Evolutionary conservation across 2,797 vertebrate genomes (phyloP).

Genomic region (Bothrops alternatus): DNA sequence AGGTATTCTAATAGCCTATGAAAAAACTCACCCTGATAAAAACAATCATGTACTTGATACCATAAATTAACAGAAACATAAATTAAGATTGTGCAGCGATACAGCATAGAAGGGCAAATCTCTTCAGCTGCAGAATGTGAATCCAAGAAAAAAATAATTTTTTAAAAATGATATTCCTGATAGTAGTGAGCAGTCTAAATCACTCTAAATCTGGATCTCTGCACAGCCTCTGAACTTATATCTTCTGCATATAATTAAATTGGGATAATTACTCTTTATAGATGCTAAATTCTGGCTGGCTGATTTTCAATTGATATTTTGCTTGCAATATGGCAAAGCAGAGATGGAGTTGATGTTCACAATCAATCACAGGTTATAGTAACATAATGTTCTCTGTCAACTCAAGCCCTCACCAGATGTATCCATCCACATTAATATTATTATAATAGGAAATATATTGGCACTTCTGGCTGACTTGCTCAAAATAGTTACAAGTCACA

Average conservation of each 20-base stretch:
- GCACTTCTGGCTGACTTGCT: background rate
- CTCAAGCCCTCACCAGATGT: background rate
- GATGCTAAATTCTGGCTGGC: background rate
- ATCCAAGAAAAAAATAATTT: background rate
- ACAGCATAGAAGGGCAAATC: background rate
- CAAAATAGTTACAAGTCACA: background rate
- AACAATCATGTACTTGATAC: too few relatives aligned
- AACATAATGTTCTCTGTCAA: background rate
- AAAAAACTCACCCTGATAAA: background rate
- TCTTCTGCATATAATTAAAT: background rate
- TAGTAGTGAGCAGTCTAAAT: background rate
- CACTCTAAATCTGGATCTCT: background rate
- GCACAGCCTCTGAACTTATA: background rate
- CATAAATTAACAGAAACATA: background rate
- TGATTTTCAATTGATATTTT: background rate
- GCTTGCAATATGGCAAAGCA: background rate
- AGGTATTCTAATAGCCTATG: background rate
- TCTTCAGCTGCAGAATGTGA: background rate
- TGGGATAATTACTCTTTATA: background rate
- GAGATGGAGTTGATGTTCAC: background rate
- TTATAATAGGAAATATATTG: background rate
- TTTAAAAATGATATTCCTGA: background rate
- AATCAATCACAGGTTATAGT: background rate
- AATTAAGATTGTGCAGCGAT: background rate
- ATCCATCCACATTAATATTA: background rate